Conservation (phyloP, 2,113 vertebrate species). For the Clarias batrachus region DNA sequence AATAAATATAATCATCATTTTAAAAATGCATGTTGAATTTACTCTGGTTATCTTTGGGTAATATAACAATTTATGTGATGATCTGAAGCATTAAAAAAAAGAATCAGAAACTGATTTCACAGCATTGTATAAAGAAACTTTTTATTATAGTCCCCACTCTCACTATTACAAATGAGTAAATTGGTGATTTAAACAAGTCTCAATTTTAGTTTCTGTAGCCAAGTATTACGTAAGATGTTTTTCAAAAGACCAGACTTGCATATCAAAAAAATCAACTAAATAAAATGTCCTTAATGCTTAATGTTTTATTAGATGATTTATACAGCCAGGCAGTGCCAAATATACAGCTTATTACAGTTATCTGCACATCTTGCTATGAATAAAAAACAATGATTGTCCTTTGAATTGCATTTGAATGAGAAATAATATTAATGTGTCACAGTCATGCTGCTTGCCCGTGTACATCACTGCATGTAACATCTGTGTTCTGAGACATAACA, state of each 20-base stretch:
- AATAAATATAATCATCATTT: too few relatives aligned
- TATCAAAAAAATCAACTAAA: not conserved
- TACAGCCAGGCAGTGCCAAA: conserved; percentile 32
- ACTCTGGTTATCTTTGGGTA: too few relatives aligned
- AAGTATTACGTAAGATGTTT: not conserved
- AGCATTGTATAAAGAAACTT: not conserved
- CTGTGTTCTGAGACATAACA: conserved; percentile 56
- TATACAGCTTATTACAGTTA: conserved; percentile 37
- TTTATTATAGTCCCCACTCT: not conserved
- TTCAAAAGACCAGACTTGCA: not conserved
- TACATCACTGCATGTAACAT: conserved; percentile 56
- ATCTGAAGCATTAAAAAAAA: not conserved
- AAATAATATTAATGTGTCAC: conserved; percentile 55
- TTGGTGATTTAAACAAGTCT: not conserved
- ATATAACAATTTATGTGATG: too few relatives aligned
- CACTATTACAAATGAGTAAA: not conserved
- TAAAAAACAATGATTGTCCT: conserved; percentile 50
- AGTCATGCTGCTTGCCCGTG: conserved; percentile 48
- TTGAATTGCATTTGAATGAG: conserved; percentile 56
- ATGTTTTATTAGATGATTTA: conserved; percentile 31
- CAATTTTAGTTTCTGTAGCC: not conserved
- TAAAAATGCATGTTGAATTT: too few relatives aligned
- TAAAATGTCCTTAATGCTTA: not conserved
- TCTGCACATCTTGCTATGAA: conserved; percentile 44
- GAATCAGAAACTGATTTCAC: not conserved